These are phyloP conservation scores for Lomographa bimaculata DNA, from an alignment of 2,888 invertebrate genomes.

Conservation along the genomic window DNA sequence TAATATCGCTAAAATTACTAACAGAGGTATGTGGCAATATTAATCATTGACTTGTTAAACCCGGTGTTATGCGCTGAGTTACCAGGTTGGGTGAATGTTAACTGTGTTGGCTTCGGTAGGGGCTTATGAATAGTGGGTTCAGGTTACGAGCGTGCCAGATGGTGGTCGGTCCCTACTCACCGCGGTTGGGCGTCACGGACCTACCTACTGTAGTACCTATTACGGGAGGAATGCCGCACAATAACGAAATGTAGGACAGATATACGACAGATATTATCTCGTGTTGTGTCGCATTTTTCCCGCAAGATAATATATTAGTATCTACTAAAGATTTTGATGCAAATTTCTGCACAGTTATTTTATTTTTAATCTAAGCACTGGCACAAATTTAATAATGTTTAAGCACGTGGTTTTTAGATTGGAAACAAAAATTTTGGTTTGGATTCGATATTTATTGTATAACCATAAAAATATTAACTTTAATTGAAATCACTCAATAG, in stretches of 20 bases:
- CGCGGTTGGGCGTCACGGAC: constrained; percentile 66
- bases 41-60: constrained; percentile 3
- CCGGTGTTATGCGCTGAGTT: too few species aligned
- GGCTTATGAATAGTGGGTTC: constrained; percentile 35
- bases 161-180: constrained; percentile 55
- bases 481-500: not conserved
- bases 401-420: constrained; percentile 1
- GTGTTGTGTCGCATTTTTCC: constrained; percentile 13
- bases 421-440: constrained; percentile 18
- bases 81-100: constrained; percentile 23
- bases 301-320: not conserved
- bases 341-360: not conserved
- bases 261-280: too few species aligned
- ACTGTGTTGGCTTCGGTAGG: constrained; percentile 10
- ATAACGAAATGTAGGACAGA: too few species aligned
- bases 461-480: not conserved
- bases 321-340: constrained; percentile 2
- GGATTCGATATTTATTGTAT: not conserved
- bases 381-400: constrained; percentile 18
- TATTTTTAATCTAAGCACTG: too few species aligned
- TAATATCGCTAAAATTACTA: constrained; percentile 10
- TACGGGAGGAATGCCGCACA: constrained; percentile 26
- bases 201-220: constrained; percentile 58
- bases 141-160: constrained; percentile 53
- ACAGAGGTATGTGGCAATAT: not conserved